Percentiles rank a stretch among this genome's conserved stretches.
Conservation (phyloP, 2,113 vertebrate genomes). For the Nanorana parkeri region DNA sequence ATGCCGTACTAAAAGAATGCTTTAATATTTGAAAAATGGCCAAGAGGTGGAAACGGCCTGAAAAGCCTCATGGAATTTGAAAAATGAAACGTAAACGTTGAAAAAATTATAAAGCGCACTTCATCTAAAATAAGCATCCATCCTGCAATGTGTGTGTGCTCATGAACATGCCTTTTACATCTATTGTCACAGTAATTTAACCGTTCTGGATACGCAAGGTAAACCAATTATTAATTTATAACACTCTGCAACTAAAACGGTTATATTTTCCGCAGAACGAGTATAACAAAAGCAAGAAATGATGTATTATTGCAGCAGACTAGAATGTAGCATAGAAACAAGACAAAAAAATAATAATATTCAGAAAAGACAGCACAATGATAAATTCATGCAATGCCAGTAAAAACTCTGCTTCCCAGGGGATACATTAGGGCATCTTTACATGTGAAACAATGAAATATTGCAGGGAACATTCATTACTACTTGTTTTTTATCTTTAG, state of each 20-base stretch:
- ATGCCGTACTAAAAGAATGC: too few species aligned
- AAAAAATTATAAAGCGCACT: too few species aligned
- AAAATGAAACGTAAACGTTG: too few species aligned
- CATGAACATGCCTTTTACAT: too few species aligned
- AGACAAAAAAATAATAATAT: background rate
- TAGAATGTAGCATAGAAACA: background rate
- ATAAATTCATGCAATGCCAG: constrained; percentile 13
- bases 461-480: constrained; percentile 22
- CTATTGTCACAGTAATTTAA: too few species aligned
- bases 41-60: too few species aligned
- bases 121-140: too few species aligned
- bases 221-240: too few species aligned
- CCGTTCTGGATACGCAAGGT: too few species aligned
- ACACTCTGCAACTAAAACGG: background rate
- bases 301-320: background rate
- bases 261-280: background rate
- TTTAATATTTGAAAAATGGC: too few species aligned
- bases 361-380: constrained; percentile 24
- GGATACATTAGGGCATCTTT: constrained; percentile 34
- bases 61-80: too few species aligned
- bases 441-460: constrained; percentile 42
- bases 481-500: constrained; percentile 5
- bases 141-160: too few species aligned
- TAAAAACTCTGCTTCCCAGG: constrained; percentile 31
- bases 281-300: background rate